These are phyloP conservation scores for Megatriorchis doriae DNA, from an alignment of 2,113 vertebrate genomes.

Conservation along the genomic window DNA sequence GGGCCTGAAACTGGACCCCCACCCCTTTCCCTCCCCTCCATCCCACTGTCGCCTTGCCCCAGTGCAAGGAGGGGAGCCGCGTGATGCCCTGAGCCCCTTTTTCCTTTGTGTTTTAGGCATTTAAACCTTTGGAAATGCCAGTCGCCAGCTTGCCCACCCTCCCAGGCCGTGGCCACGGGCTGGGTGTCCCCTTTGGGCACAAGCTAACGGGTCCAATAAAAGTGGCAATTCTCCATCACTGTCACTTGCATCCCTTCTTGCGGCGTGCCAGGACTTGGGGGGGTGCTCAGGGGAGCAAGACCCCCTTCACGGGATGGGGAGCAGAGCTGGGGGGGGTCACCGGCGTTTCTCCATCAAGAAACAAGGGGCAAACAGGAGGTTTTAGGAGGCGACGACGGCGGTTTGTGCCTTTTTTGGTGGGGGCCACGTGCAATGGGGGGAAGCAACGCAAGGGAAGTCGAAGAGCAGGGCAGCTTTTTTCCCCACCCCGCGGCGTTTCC, in stretches of 20 bases:
- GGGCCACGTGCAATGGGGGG: background rate
- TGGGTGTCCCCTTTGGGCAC: background rate
- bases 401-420: rapidly evolving
- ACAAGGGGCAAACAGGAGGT: rapidly evolving
- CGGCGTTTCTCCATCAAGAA: background rate
- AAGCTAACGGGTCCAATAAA: background rate
- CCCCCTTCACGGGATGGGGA: background rate
- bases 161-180: rapidly evolving
- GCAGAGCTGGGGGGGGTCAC: background rate
- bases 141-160: background rate
- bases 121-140: background rate
- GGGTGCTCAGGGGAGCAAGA: background rate
- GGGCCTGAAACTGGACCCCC: background rate
- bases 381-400: rapidly evolving
- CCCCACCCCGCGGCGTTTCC: background rate
- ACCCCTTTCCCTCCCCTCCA: too few relatives aligned
- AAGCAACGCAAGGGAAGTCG: background rate
- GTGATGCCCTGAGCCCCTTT: too few relatives aligned
- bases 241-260: rapidly evolving
- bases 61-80: rapidly evolving
- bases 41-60: rapidly evolving
- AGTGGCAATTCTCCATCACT: rapidly evolving
- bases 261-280: rapidly evolving
- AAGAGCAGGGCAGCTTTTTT: background rate
- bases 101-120: background rate